A percentile compares a stretch with the other conserved stretches of the same genome.
These are phyloP conservation scores for Gobio occitaniae DNA, from an alignment of 2,797 vertebrate species.

Conservation along the genomic window DNA sequence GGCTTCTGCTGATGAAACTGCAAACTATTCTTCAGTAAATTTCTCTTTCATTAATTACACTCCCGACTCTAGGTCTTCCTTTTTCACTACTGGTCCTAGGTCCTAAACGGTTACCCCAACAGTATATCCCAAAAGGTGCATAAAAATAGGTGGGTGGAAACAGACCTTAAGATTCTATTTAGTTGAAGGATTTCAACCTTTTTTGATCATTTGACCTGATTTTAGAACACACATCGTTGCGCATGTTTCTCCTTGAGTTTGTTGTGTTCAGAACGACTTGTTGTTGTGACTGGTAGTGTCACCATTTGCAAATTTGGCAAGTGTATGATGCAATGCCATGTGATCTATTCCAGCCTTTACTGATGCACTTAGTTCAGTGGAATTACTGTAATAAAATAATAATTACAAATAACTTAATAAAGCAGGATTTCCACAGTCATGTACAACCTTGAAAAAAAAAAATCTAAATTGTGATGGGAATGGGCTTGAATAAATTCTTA, in stretches of 20 bases:
- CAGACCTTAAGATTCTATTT: neutral
- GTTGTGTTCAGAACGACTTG: neutral
- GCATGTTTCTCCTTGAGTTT: neutral
- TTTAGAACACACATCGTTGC: neutral
- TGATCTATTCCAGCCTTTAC: neutral
- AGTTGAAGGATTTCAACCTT: neutral
- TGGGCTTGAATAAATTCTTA: too few species aligned
- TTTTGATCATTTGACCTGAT: neutral
- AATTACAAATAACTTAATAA: neutral
- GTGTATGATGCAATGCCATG: neutral
- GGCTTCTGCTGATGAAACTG: too few species aligned
- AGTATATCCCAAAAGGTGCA: too few species aligned
- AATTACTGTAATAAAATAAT: neutral
- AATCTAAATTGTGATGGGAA: neutral
- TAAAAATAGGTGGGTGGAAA: too few species aligned
- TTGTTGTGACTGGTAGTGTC: neutral
- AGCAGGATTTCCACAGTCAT: neutral
- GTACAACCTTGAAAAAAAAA: neutral
- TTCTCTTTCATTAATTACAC: too few species aligned
- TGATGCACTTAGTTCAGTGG: neutral
- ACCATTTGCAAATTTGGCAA: neutral
- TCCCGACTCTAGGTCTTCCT: too few species aligned
- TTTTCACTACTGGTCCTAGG: too few species aligned
- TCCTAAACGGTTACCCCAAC: too few species aligned
- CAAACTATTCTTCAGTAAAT: too few species aligned